A percentile compares a stretch with the other conserved stretches of the same genome.
phyloP scores from a whole-genome alignment of 2,113 vertebrate genomes.

The Oceanites oceanicus region DNA sequence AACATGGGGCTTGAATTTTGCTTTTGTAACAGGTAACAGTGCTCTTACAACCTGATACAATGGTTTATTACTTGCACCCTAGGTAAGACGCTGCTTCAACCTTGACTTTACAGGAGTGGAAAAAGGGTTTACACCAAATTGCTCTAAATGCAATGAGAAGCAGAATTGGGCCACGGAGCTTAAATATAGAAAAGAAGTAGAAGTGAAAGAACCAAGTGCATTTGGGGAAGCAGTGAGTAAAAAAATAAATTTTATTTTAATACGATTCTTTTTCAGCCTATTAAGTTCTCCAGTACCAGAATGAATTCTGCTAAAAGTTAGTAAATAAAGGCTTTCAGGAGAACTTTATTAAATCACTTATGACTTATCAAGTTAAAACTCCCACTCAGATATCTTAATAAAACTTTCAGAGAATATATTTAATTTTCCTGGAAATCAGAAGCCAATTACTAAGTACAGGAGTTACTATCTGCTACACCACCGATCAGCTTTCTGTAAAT shows the following conservation, averaged over 20 bases:
- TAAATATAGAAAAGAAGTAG: neutral
- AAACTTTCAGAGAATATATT: conserved; percentile 73
- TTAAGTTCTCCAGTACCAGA: conserved; percentile 57
- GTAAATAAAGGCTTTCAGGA: conserved; percentile 74
- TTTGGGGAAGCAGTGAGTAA: conserved; percentile 25
- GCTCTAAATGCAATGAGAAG: neutral
- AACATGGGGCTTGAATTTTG: neutral
- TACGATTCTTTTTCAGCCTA: conserved; percentile 44
- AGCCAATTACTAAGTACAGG: conserved; percentile 60
- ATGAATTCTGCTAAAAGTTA: conserved; percentile 70
- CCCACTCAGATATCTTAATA: conserved; percentile 71
- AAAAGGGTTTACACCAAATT: neutral
- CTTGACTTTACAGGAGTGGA: neutral
- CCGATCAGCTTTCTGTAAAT: conserved; percentile 61
- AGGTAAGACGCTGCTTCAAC: neutral
- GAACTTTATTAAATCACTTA: conserved; percentile 72
- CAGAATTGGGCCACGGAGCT: neutral
- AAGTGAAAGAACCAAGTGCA: conserved; percentile 22
- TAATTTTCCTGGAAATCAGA: conserved; percentile 75
- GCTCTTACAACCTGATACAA: neutral
- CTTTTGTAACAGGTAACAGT: neutral
- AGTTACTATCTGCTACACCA: conserved; percentile 49
- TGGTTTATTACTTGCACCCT: neutral
- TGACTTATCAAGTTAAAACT: conserved; percentile 70
- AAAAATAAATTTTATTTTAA: conserved; percentile 23